Conservation (phyloP, 30 jellyfish, hydroid and myxozoan genomes). For the Cassiopea xamachana region DNA sequence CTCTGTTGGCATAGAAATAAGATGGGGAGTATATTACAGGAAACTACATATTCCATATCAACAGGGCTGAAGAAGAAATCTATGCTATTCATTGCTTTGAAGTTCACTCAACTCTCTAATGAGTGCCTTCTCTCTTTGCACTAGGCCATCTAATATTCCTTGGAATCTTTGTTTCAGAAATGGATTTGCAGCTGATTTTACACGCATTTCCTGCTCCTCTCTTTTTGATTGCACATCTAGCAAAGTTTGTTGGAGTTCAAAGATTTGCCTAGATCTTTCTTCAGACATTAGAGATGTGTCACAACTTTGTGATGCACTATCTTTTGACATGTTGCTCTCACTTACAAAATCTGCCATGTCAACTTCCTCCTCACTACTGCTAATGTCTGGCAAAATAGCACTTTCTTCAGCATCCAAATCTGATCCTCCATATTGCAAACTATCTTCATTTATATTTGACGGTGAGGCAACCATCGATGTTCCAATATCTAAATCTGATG, state of each 20-base stretch:
- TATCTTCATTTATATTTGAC: conserved; percentile 67
- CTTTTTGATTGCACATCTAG: conserved; percentile 75
- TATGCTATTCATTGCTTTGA: conserved; percentile 8
- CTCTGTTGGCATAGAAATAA: too few species aligned
- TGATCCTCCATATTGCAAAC: conserved; percentile 69
- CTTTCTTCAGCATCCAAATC: conserved; percentile 71
- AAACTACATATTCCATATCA: too few species aligned
- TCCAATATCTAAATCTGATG: conserved; percentile 92
- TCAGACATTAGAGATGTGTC: conserved; percentile 21
- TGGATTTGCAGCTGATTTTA: conserved; percentile 90
- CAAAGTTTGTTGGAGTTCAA: conserved; percentile 67
- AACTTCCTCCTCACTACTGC: conserved; percentile 97
- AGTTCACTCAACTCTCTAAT: conserved; percentile 50
- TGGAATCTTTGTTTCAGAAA: conserved; percentile 95
- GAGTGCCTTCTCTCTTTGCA: conserved; percentile 74
- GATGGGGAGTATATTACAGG: too few species aligned
- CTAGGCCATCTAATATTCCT: conserved; percentile 72
- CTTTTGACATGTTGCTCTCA: conserved; percentile 36
- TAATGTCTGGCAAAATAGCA: conserved; percentile 93
- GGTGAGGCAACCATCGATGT: conserved; percentile 60
- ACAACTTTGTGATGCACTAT: conserved; percentile 22
- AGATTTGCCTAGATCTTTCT: conserved; percentile 20
- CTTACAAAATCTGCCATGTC: conserved; percentile 49
- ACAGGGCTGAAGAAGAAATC: neutral
- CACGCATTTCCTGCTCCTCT: conserved; percentile 89